These are phyloP conservation scores for Trichogramma dendrolimi DNA, from an alignment of 2,888 invertebrate genomes.

Conservation along the genomic window DNA sequence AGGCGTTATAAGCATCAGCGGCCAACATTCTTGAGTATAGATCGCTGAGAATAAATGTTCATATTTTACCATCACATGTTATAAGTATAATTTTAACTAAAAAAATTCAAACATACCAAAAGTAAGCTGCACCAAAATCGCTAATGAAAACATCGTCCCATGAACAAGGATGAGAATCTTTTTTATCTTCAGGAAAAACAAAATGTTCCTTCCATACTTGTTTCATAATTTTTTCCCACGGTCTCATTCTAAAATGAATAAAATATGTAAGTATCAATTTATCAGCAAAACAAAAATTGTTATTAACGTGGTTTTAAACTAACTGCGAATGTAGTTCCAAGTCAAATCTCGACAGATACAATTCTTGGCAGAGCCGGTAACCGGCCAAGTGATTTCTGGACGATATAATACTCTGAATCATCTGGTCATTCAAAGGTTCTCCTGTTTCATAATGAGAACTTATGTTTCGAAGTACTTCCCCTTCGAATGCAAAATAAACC, in stretches of 20 bases:
- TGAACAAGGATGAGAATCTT: constrained; percentile 81
- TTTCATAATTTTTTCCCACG: constrained; percentile 78
- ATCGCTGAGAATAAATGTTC: constrained; percentile 60
- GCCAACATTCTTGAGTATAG: constrained; percentile 87
- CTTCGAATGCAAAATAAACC: constrained; percentile 72
- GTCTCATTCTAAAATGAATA: constrained; percentile 57
- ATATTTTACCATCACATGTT: neutral
- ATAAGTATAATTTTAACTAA: constrained; percentile 7
- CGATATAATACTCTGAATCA: constrained; percentile 62
- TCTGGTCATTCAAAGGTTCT: constrained; percentile 65
- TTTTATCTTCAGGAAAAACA: constrained; percentile 69
- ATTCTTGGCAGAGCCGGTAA: constrained; percentile 71
- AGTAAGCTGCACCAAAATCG: constrained; percentile 82
- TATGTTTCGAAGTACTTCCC: constrained; percentile 58
- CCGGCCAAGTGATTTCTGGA: constrained; percentile 73
- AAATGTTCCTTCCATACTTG: constrained; percentile 78
- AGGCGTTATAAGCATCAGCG: constrained; percentile 84
- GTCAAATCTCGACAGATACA: constrained; percentile 80
- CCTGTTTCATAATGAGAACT: constrained; percentile 73
- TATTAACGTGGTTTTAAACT: constrained; percentile 32
- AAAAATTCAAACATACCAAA: constrained; percentile 50
- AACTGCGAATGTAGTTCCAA: constrained; percentile 73
- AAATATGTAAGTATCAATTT: neutral
- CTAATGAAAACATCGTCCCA: constrained; percentile 79
- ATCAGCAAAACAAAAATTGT: neutral